These are phyloP conservation scores for Furcula furcula DNA, from an alignment of 2,888 invertebrate genomes.

Conservation along the genomic window DNA sequence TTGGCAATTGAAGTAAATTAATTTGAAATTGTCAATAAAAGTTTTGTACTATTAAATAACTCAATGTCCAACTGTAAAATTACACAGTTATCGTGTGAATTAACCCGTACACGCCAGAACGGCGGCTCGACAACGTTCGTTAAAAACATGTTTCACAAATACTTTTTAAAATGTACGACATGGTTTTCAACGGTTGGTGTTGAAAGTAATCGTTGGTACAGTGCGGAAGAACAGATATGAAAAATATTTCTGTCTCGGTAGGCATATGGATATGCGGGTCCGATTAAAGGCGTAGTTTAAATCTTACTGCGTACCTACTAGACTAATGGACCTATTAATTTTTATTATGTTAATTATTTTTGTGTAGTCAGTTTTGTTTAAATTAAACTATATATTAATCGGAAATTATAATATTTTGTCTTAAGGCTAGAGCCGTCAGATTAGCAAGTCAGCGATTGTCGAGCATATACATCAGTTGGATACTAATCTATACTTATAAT, in stretches of 20 bases:
- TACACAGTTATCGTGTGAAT: too few relatives aligned
- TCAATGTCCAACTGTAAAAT: too few relatives aligned
- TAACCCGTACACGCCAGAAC: too few relatives aligned
- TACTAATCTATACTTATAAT: too few relatives aligned
- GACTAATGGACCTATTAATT: not conserved
- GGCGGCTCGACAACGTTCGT: conserved; percentile 53
- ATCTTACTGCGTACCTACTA: conserved; percentile 24
- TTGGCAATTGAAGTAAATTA: too few relatives aligned
- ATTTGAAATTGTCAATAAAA: too few relatives aligned
- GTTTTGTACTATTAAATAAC: too few relatives aligned
- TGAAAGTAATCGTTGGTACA: conserved; percentile 67
- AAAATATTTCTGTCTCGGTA: conserved; percentile 53
- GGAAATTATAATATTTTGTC: too few relatives aligned
- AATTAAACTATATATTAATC: too few relatives aligned
- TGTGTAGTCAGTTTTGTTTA: not conserved
- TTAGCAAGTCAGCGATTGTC: too few relatives aligned
- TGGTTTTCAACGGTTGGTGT: conserved; percentile 62
- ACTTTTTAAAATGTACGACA: conserved; percentile 60
- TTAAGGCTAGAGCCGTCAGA: too few relatives aligned
- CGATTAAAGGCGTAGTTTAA: conserved; percentile 48
- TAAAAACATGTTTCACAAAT: conserved; percentile 55
- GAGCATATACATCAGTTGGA: too few relatives aligned
- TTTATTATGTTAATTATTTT: not conserved
- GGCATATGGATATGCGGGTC: conserved; percentile 50
- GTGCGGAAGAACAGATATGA: conserved; percentile 65